Conservation (phyloP, 2,113 vertebrate species). For the Daubentonia madagascariensis region DNA sequence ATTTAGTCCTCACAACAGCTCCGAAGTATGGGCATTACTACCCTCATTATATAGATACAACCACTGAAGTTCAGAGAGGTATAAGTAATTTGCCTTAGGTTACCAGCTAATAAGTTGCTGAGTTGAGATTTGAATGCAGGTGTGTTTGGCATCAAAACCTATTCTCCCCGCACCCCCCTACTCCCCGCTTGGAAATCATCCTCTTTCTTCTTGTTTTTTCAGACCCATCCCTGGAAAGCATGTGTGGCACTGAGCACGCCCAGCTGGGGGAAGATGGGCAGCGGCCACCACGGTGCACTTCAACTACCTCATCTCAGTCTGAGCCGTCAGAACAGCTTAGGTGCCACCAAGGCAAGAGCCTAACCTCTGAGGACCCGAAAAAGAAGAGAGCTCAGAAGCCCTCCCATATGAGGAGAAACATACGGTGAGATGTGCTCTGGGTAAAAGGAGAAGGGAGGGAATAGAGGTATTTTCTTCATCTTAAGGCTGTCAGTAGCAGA, state of each 20-base stretch:
- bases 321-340: conserved; percentile 89
- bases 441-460: no score
- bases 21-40: background rate
- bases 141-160: background rate
- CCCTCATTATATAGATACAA: background rate
- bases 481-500: background rate
- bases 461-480: background rate
- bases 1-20: background rate
- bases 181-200: background rate
- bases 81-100: background rate
- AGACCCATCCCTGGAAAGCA: conserved; percentile 89
- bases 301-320: conserved; percentile 94
- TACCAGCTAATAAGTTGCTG: background rate
- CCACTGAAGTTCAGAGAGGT: background rate
- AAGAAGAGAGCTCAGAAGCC: conserved; percentile 92
- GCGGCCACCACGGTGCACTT: conserved; percentile 88
- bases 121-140: background rate
- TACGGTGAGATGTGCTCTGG: conserved; percentile 85
- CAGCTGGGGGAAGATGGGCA: conserved; percentile 87
- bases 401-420: conserved; percentile 97
- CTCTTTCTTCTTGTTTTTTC: conserved; percentile 16
- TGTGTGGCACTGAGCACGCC: conserved; percentile 85
- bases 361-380: conserved; percentile 88
- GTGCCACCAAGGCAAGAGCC: conserved; percentile 87
- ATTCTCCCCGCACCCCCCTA: background rate